Evolutionary conservation across 2,888 invertebrate species (phyloP).

Genomic region (Orgyia antiqua): DNA sequence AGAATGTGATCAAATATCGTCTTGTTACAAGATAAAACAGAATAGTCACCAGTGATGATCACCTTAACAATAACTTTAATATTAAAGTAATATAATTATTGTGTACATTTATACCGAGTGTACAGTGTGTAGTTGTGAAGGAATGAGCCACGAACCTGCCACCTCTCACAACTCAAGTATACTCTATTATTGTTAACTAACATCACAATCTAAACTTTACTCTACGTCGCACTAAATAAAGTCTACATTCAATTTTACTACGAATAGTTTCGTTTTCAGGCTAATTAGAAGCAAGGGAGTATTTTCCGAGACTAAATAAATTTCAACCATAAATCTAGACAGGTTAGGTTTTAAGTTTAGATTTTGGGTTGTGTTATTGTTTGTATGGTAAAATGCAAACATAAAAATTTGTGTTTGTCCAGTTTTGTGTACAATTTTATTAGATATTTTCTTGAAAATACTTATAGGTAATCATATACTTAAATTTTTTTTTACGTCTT

Average conservation of each 20-base stretch:
- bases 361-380: constrained; percentile 16
- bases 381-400: constrained; percentile 26
- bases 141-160: constrained; percentile 47
- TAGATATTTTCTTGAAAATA: too few relatives aligned
- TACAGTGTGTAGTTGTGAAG: too few relatives aligned
- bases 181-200: constrained; percentile 62
- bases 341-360: constrained; percentile 22
- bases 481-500: too few relatives aligned
- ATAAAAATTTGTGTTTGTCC: too few relatives aligned
- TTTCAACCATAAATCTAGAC: constrained; percentile 36
- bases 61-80: too few relatives aligned
- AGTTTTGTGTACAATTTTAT: too few relatives aligned
- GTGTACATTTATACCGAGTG: too few relatives aligned
- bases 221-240: constrained; percentile 29
- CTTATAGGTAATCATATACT: too few relatives aligned
- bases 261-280: constrained; percentile 58
- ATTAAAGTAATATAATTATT: too few relatives aligned
- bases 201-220: constrained; percentile 22
- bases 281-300: constrained; percentile 66
- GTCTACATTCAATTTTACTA: constrained; percentile 16
- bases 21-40: too few relatives aligned
- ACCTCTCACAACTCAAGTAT: constrained; percentile 62
- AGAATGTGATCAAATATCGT: too few relatives aligned
- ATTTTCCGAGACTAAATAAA: constrained; percentile 30
- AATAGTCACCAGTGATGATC: too few relatives aligned